Percentiles rank a stretch among this genome's conserved stretches.
Evolutionary conservation across 2,113 vertebrate genomes (phyloP).

Genomic region (Blennius ocellaris): DNA sequence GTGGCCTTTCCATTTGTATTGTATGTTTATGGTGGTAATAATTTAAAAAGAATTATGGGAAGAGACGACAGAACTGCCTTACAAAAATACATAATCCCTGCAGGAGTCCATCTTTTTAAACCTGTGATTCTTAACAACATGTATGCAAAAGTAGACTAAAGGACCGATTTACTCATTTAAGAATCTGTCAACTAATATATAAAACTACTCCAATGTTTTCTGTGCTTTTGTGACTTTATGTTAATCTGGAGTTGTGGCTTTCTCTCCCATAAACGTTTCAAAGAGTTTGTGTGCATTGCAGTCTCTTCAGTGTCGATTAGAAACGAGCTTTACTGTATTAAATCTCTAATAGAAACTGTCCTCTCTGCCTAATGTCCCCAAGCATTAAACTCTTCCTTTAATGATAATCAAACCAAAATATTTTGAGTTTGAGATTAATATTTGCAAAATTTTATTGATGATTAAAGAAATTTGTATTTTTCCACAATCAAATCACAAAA

Average conservation of each 20-base stretch:
- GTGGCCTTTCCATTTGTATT: too few relatives aligned
- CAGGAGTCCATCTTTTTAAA: too few relatives aligned
- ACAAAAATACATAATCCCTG: too few relatives aligned
- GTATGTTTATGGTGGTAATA: too few relatives aligned
- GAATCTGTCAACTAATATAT: neutral
- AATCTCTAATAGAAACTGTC: neutral
- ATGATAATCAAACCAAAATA: neutral
- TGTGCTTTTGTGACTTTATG: neutral
- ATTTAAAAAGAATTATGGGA: too few relatives aligned
- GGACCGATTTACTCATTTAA: slow-evolving; percentile 1
- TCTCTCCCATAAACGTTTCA: neutral
- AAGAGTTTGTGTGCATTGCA: neutral
- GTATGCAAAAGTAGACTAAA: neutral
- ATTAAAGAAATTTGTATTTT: slow-evolving; percentile 7
- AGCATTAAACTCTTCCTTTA: slow-evolving; percentile 21
- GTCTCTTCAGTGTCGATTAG: too few relatives aligned
- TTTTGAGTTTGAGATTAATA: slow-evolving; percentile 22
- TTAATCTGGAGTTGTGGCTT: neutral
- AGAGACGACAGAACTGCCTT: too few relatives aligned
- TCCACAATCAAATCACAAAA: slow-evolving; percentile 52
- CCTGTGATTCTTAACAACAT: too few relatives aligned
- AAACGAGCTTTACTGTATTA: neutral
- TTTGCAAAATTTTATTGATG: slow-evolving; percentile 33
- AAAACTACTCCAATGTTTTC: neutral
- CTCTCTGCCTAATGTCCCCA: neutral